Base-by-base conservation (phyloP, 2,797 vertebrate species). In the Masticophis lateralis region DNA sequence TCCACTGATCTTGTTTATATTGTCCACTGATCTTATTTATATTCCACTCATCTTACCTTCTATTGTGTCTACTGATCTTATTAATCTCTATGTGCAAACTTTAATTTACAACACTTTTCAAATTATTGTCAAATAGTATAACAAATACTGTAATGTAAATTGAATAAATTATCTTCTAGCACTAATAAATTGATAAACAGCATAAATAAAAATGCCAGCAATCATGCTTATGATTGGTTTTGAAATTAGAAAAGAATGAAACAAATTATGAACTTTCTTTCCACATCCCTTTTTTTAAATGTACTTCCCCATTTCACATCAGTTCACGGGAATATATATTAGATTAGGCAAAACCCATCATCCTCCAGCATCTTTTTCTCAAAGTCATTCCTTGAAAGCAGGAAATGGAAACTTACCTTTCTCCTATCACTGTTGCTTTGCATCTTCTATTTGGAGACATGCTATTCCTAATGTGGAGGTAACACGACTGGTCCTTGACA, bases 21-120 rank as follows among this genome's bases (percentile, higher is more conserved):
- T 94, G 91, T 86, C 59, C 55, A 88, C 92, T 83, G 55, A 20
- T 90, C 94, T 47, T 56, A 91, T 61, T 88, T 92, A 87, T 57
- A 55, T 91, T 94, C 59, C 43, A 43, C 43, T 43, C 3, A 43
- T 43, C 2, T 43, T 59, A 12, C 7, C 47, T 60, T 91, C 28
- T 51, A 5, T 90, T 88, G 47, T 51, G 7, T 51, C 55, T 47
- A 88, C 92, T 86, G 56, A 22, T 74, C 90, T 91, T 83, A 91
- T 55, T 47, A 91, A 14, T 51, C 63, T 60, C 51, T 32, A 88
- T 47, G 57, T 93, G 91, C 66, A 91, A 92, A 88, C 91, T 89
- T 60, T 83, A 93, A 93, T 59, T 94, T 89, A 83, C 89, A 92
- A 59, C 18, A 5, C 16, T 91, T 92, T 87, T 91, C 25, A 93